Percentiles rank a stretch among this genome's conserved stretches.
Evolutionary conservation across 2,797 vertebrate genomes (phyloP).

Genomic region (Muscicapa striata): DNA sequence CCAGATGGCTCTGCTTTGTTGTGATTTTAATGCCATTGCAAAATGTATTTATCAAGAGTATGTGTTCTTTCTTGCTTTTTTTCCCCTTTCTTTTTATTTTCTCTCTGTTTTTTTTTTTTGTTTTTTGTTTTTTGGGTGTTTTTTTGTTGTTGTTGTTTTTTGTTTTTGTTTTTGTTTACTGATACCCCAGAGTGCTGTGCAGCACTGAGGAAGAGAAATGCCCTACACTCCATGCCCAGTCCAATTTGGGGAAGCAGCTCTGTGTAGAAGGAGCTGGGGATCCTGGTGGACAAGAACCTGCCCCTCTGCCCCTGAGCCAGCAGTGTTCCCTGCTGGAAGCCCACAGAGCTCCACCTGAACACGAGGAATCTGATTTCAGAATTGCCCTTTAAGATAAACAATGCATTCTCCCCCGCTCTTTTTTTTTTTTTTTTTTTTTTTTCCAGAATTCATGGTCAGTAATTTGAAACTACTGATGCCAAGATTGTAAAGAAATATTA

Average conservation of each 20-base stretch:
- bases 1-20: not conserved
- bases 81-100: accelerated
- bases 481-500: not conserved
- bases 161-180: not conserved
- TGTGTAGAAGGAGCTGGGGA: accelerated
- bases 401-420: not conserved
- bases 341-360: no score
- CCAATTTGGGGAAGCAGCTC: not conserved
- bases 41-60: not conserved
- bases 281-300: no score
- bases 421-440: not conserved
- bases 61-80: no score
- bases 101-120: not conserved
- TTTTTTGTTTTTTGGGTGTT: no score
- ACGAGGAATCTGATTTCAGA: not conserved
- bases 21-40: not conserved
- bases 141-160: not conserved
- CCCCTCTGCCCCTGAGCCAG: not conserved
- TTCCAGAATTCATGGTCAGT: not conserved
- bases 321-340: not conserved
- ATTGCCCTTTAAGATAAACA: conserved; percentile 34
- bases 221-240: no score
- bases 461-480: not conserved
- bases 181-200: not conserved
- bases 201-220: accelerated